Conservation (phyloP, 2,797 vertebrate species). For the Parotocinclus haroldoi region DNA sequence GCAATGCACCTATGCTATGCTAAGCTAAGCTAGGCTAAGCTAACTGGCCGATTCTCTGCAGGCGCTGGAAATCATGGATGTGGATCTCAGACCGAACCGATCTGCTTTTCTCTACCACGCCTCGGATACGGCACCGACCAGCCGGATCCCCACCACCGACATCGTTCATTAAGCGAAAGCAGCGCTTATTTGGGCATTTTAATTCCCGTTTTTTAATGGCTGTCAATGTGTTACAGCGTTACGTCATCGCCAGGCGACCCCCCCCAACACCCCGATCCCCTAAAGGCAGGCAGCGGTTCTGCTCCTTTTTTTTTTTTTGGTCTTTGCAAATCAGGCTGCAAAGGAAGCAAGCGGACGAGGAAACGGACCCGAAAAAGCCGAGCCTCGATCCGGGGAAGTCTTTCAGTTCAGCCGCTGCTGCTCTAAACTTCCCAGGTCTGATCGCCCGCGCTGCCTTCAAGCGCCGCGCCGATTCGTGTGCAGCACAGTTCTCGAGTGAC, state of each 20-base stretch:
- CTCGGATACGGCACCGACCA: not conserved
- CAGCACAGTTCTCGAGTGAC: no score
- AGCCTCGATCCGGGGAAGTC: no score
- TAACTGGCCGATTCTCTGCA: slow-evolving; percentile 43
- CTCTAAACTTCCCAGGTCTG: slow-evolving; percentile 32
- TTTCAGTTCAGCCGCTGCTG: not conserved
- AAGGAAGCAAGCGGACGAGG: not conserved
- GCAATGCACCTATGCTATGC: slow-evolving; percentile 20
- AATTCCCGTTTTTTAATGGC: slow-evolving; percentile 68
- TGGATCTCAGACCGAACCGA: slow-evolving; percentile 8
- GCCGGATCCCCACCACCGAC: slow-evolving; percentile 4
- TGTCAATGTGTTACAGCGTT: slow-evolving; percentile 70
- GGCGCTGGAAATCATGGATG: slow-evolving; percentile 36
- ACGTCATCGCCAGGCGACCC: slow-evolving; percentile 78
- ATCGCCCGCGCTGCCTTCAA: not conserved
- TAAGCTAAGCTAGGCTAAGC: slow-evolving; percentile 27
- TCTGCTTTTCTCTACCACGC: slow-evolving; percentile 23
- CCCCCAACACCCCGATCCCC: slow-evolving; percentile 14
- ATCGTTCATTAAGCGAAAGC: slow-evolving; percentile 8
- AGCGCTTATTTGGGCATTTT: slow-evolving; percentile 64
- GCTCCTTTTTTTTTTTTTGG: not conserved
- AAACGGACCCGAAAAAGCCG: not conserved
- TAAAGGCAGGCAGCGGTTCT: not conserved
- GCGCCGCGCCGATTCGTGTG: no score
- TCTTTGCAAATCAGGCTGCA: not conserved